These are phyloP conservation scores for Zaprionus lachaisei DNA, from an alignment of 1,140 invertebrate species.

Conservation along the genomic window DNA sequence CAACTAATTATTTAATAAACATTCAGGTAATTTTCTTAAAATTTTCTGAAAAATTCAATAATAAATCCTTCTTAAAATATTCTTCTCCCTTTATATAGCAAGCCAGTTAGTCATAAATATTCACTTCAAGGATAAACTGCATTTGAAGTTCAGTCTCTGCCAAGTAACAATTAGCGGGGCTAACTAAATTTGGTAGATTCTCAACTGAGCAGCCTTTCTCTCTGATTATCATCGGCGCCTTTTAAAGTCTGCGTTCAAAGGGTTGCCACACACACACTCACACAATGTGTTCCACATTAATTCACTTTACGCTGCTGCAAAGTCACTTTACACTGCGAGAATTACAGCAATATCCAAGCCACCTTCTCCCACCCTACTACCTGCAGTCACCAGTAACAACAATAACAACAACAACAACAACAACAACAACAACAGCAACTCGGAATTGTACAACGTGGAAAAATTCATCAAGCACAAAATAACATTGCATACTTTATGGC, in stretches of 20 bases:
- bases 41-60: background rate
- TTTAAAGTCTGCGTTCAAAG: constrained; percentile 15
- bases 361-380: background rate
- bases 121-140: too few relatives aligned
- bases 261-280: background rate
- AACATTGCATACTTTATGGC: constrained; percentile 83
- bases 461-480: constrained; percentile 83
- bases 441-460: constrained; percentile 72
- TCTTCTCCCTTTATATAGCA: background rate
- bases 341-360: constrained; percentile 40
- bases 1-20: too few relatives aligned
- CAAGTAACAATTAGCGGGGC: constrained; percentile 3
- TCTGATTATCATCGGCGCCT: constrained; percentile 4
- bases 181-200: background rate
- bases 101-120: background rate
- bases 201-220: background rate
- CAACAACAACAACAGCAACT: constrained; percentile 18
- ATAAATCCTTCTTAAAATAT: background rate
- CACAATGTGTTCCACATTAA: constrained; percentile 59
- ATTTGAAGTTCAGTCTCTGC: background rate
- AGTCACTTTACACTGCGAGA: constrained; percentile 64
- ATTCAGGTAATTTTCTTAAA: background rate
- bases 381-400: background rate
- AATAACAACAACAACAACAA: constrained; percentile 37
- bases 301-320: constrained; percentile 62